Evolutionary conservation across 2,888 invertebrate species (phyloP).

Genomic region (Drosophila neonasuta): DNA sequence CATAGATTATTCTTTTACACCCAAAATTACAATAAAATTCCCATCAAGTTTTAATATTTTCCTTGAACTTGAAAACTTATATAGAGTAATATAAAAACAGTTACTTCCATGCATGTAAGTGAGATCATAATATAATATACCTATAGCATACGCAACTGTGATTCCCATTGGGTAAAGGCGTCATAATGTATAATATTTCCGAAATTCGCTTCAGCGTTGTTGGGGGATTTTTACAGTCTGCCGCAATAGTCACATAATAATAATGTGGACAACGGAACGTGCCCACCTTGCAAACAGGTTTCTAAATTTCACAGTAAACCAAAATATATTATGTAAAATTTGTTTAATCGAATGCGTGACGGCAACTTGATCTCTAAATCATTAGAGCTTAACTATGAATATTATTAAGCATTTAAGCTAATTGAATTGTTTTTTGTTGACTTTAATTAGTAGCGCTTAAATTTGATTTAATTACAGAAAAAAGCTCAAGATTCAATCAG

Average conservation of each 20-base stretch:
- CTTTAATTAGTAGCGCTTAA: background rate
- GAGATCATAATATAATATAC: background rate
- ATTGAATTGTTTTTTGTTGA: background rate
- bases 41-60: no score
- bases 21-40: no score
- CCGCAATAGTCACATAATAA: background rate
- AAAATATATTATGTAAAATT: background rate
- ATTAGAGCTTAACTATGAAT: background rate
- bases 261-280: background rate
- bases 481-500: background rate
- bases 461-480: background rate
- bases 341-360: background rate
- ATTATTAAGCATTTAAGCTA: background rate
- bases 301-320: constrained; percentile 3
- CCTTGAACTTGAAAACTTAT: no score
- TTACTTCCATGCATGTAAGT: no score
- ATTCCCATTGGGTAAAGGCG: background rate
- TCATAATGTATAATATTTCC: constrained; percentile 3
- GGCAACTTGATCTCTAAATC: background rate
- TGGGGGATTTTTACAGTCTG: constrained; percentile 12
- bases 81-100: no score
- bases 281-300: constrained; percentile 13
- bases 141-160: background rate
- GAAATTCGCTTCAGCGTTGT: background rate
- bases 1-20: no score